Evolutionary conservation across 1,140 invertebrate species (phyloP).

Genomic region (Calosoma granatense): DNA sequence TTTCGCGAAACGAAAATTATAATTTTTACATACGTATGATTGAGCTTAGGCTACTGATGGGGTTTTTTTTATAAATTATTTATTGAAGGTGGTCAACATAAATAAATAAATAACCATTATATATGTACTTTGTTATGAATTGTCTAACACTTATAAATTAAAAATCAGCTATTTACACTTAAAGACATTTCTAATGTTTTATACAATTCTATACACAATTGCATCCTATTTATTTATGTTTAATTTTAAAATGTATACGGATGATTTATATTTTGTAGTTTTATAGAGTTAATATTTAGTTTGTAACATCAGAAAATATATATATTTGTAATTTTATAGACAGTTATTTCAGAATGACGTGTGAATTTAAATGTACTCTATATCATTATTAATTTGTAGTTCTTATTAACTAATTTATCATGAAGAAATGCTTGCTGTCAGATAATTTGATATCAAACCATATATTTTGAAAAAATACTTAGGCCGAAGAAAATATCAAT

Average conservation of each 20-base stretch:
- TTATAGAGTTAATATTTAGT: background rate
- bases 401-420: too few species aligned
- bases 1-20: background rate
- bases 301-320: background rate
- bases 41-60: background rate
- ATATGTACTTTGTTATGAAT: too few species aligned
- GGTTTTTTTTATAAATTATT: too few species aligned
- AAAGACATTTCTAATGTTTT: background rate
- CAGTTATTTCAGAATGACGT: too few species aligned
- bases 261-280: background rate
- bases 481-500: too few species aligned
- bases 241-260: background rate
- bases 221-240: background rate
- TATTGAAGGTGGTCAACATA: background rate
- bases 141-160: background rate
- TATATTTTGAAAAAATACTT: too few species aligned
- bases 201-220: background rate
- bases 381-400: too few species aligned
- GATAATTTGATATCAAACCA: too few species aligned
- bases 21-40: too few species aligned
- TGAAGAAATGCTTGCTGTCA: too few species aligned
- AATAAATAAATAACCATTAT: constrained; percentile 1
- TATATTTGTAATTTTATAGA: too few species aligned
- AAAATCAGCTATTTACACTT: background rate
- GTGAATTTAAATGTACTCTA: too few species aligned